Conservation (phyloP, 2,888 invertebrate species). For the Ophraella communa region DNA sequence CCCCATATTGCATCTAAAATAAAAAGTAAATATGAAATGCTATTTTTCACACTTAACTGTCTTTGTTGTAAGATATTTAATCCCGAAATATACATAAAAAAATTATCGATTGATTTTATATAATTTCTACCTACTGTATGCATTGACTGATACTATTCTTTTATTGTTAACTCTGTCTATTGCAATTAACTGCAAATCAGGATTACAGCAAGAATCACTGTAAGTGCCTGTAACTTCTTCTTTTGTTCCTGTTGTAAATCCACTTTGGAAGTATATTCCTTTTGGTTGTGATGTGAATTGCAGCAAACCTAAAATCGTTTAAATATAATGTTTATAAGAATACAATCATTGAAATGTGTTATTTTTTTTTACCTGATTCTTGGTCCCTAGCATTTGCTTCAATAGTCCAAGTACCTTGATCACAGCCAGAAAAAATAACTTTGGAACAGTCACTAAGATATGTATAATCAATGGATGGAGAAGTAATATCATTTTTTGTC, state of each 20-base stretch:
- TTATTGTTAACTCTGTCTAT: conserved; percentile 74
- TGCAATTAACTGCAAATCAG: conserved; percentile 71
- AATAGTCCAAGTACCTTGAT: conserved; percentile 73
- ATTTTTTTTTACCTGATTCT: conserved; percentile 63
- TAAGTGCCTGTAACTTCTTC: conserved; percentile 72
- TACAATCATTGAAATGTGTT: not conserved
- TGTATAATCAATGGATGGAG: conserved; percentile 51
- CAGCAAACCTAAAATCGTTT: conserved; percentile 62
- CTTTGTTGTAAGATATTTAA: too few relatives aligned
- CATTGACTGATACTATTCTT: conserved; percentile 69
- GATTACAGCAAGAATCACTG: conserved; percentile 75
- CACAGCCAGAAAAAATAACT: conserved; percentile 63
- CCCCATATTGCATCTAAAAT: conserved; percentile 51
- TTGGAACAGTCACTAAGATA: conserved; percentile 60
- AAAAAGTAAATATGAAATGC: conserved; percentile 23
- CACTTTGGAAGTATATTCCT: conserved; percentile 68
- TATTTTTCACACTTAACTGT: too few relatives aligned
- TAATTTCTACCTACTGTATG: conserved; percentile 50
- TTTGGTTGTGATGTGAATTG: conserved; percentile 66
- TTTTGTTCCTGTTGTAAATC: conserved; percentile 72
- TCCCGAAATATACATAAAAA: too few relatives aligned
- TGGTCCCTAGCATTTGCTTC: conserved; percentile 72
- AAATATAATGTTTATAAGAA: not conserved
- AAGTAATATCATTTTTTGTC: conserved; percentile 40
- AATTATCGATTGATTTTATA: too few relatives aligned